These are phyloP conservation scores for Xylota sylvarum DNA, from an alignment of 2,888 invertebrate genomes.

Conservation along the genomic window DNA sequence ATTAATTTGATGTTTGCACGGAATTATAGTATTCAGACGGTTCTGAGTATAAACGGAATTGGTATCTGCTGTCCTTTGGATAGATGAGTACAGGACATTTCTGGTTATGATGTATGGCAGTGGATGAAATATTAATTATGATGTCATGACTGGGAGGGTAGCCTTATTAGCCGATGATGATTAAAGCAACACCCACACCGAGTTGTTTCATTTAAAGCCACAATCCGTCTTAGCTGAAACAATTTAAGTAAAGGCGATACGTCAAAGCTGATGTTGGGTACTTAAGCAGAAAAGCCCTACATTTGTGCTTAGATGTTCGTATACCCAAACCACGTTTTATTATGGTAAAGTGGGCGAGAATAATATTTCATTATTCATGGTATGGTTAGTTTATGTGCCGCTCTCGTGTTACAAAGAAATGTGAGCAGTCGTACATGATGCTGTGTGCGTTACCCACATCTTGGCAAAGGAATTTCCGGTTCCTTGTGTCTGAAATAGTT, in stretches of 20 bases:
- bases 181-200: not conserved
- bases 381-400: conserved; percentile 61
- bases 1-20: conserved; percentile 66
- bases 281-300: not conserved
- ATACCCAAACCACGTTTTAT: not conserved
- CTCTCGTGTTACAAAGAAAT: conserved; percentile 45
- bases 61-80: not conserved
- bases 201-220: not conserved
- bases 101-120: conserved; percentile 1
- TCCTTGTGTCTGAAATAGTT: conserved; percentile 70
- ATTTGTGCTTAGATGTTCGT: not conserved
- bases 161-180: not conserved
- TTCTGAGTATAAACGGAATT: conserved; percentile 1
- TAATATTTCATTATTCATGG: conserved; percentile 66
- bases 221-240: not conserved
- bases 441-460: conserved; percentile 9
- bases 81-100: conserved; percentile 6
- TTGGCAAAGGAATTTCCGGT: conserved; percentile 72
- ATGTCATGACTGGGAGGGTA: not conserved
- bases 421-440: conserved; percentile 43
- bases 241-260: not conserved
- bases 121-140: conserved; percentile 26
- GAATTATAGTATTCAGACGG: conserved; percentile 14
- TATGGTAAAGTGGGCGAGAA: conserved; percentile 34
- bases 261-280: not conserved